A percentile compares a stretch with the other conserved stretches of the same genome.
These are phyloP conservation scores for Phrynocephalus forsythii DNA, from an alignment of 2,797 vertebrate genomes.

Conservation along the genomic window DNA sequence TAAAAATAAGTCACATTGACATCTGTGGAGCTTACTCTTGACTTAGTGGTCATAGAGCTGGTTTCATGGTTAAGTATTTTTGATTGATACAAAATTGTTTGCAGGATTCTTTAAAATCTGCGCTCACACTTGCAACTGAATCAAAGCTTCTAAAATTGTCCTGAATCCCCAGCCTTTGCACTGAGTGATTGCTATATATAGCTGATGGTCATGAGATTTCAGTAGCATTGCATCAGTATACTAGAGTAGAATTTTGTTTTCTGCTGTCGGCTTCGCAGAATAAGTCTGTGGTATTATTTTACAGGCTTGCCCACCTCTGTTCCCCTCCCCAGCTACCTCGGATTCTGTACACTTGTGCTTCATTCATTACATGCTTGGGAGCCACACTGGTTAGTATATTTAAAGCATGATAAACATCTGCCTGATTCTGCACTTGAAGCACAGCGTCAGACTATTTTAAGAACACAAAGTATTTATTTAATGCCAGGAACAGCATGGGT, in stretches of 20 bases:
- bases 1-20: neutral
- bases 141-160: neutral
- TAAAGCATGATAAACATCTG: conserved; percentile 29
- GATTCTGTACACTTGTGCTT: conserved; percentile 18
- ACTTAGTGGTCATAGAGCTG: neutral
- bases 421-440: neutral
- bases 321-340: neutral
- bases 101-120: conserved; percentile 2
- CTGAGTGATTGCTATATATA: neutral
- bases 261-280: conserved; percentile 9
- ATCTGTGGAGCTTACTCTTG: neutral
- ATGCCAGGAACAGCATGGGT: neutral
- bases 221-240: neutral
- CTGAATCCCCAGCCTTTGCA: neutral
- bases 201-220: neutral
- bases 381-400: conserved; percentile 18
- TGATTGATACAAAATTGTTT: conserved; percentile 34
- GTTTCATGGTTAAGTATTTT: conserved; percentile 24
- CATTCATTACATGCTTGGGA: conserved; percentile 43
- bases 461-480: conserved; percentile 18
- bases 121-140: conserved; percentile 5
- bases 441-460: conserved; percentile 34
- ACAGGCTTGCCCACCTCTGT: conserved; percentile 12
- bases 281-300: conserved; percentile 17
- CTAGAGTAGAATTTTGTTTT: conserved; percentile 14